Evolutionary conservation across 2,888 invertebrate species (phyloP), one percentile per base, ranked within the genome.

Genomic region (Ormyrus nitidulus): DNA sequence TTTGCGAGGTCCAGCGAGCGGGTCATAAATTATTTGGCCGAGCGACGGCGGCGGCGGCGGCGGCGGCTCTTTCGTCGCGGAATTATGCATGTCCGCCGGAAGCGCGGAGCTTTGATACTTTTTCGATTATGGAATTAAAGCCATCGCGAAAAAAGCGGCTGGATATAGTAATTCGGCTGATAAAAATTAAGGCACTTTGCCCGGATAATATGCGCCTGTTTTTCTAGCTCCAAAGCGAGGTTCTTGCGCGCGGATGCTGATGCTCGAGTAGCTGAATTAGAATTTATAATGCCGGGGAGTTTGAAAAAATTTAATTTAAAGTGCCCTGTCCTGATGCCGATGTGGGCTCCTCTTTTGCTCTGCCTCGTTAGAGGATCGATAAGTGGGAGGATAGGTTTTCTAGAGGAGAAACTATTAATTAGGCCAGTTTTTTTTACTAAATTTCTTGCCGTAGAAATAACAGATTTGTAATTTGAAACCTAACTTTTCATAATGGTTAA

Each of bases 241-340:
- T 54, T 65, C 74, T 56, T 56, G 19, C 19, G 49, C 1, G 19
- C 7, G 68, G 44, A 46, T 59, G 11, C 13, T 4, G 44, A 70
- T 66, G 65, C 53, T 2, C 1, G 56, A 13, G 64, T 59, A 13
- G 61, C 51, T 51, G 58, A 72, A 77, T 77, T 77, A 72, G 13
- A 78, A 78, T 72, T 65, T 72, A 78, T 66, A 78, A 78, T 78
- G 66, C 58, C 46, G 19, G 19, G 19, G 59, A 59, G 13, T 78
- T 78, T 59, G 56, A 66, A 77, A 83, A 84, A 84, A 82, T 82
- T 82, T 82, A 82, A 83, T 83, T 83, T 83, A 79, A 81, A 79
- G 80, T 82, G 72, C 83, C 62, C 75, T 10, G 59, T 62, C 70
- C 80, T 81, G 79, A 81, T 77, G 19, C 19, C 19, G 80, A 51